Percentiles rank a stretch among this genome's conserved stretches.
Conservation (phyloP, 2,888 invertebrate genomes). For the Napeogenes sylphis region DNA sequence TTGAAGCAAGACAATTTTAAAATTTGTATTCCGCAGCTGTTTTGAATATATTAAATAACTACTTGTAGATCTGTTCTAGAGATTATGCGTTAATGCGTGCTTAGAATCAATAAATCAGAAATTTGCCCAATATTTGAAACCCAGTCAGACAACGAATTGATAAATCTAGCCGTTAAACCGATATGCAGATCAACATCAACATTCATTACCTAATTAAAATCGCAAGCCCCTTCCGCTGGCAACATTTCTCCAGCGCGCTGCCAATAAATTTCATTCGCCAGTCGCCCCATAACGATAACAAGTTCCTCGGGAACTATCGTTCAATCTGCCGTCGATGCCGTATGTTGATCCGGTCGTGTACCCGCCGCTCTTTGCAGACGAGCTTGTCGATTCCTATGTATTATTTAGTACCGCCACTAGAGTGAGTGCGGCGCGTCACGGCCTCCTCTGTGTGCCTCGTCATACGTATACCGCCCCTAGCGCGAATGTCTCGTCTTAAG, state of each 20-base stretch:
- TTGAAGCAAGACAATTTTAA: too few species aligned
- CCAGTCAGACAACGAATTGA: constrained; percentile 64
- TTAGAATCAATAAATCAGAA: constrained; percentile 49
- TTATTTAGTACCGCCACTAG: constrained; percentile 72
- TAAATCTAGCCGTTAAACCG: constrained; percentile 75
- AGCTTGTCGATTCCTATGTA: constrained; percentile 74
- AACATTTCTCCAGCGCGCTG: constrained; percentile 77
- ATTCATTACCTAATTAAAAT: constrained; percentile 79
- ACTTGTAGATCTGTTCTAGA: constrained; percentile 3
- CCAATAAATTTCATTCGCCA: constrained; percentile 78
- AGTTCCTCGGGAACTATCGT: constrained; percentile 78
- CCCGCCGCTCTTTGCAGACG: constrained; percentile 73
- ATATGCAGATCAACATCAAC: constrained; percentile 78
- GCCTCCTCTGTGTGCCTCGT: constrained; percentile 34
- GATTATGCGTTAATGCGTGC: constrained; percentile 32
- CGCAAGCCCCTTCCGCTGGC: constrained; percentile 77
- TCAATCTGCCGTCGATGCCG: constrained; percentile 78
- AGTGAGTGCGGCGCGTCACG: constrained; percentile 47
- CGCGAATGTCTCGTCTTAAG: constrained; percentile 53
- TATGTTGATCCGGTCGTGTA: constrained; percentile 78
- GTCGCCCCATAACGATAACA: constrained; percentile 78
- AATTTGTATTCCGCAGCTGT: neutral
- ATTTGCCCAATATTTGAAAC: constrained; percentile 63
- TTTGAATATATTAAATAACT: constrained; percentile 1
- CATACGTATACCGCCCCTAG: constrained; percentile 45